A percentile compares a stretch with the other conserved stretches of the same genome.
These are phyloP conservation scores for Globodera rostochiensis DNA, from an alignment of 1,140 invertebrate species.

Conservation along the genomic window DNA sequence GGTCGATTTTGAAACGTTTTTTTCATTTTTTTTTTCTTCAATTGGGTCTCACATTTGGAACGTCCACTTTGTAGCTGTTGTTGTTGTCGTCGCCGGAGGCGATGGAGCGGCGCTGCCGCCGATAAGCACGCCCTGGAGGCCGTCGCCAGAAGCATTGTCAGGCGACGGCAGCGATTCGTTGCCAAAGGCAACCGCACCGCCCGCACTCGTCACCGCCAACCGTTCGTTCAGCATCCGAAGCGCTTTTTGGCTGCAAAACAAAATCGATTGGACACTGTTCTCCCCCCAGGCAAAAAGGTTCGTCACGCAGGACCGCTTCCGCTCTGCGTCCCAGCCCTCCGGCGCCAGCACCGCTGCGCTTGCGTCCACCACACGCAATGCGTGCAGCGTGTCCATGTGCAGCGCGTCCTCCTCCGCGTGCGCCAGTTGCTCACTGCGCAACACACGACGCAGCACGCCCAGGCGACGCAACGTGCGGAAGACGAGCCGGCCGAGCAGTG, in stretches of 20 bases:
- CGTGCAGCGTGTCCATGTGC: conserved; percentile 19
- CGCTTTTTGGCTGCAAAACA: conserved; percentile 42
- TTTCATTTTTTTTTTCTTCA: too few relatives aligned
- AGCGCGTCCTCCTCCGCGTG: conserved; percentile 15
- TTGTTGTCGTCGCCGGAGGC: too few relatives aligned
- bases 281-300: background rate
- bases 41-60: too few relatives aligned
- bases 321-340: conserved; percentile 40
- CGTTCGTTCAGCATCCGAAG: conserved; percentile 37
- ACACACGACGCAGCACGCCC: conserved; percentile 12
- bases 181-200: background rate
- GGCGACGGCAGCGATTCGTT: background rate
- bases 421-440: conserved; percentile 19
- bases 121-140: background rate
- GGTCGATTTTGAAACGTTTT: too few relatives aligned
- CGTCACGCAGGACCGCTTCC: conserved; percentile 30
- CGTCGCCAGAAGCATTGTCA: background rate
- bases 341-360: conserved; percentile 16
- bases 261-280: conserved; percentile 11
- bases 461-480: conserved; percentile 23
- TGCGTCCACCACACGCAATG: background rate
- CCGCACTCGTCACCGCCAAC: conserved; percentile 18
- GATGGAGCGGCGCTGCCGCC: too few relatives aligned
- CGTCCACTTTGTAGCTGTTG: too few relatives aligned
- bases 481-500: conserved; percentile 3